These are phyloP conservation scores for Cladorhizidae sp. DNA, from an alignment of 37 sponge, comb jelly and placozoan species.

Conservation along the genomic window DNA sequence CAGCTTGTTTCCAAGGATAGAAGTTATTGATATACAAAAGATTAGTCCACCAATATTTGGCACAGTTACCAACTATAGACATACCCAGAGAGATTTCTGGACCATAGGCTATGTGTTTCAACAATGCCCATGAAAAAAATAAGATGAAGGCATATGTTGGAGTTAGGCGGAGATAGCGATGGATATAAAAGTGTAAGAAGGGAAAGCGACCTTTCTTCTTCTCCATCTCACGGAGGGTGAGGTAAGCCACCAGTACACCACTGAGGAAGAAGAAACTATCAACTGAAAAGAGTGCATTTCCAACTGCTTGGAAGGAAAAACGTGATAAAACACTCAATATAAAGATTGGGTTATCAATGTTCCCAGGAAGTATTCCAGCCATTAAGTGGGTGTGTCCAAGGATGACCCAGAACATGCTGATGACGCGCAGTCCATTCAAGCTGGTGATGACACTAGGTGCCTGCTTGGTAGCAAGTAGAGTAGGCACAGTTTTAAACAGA, in stretches of 20 bases:
- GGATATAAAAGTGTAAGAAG: no score
- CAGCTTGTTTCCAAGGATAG: no score
- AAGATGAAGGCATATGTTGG: conserved; percentile 66
- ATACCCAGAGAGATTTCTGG: background rate
- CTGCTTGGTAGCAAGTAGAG: conserved; percentile 55
- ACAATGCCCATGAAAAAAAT: conserved; percentile 55
- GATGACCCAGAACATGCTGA: conserved; percentile 90
- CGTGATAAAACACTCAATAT: background rate
- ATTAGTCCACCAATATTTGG: no score
- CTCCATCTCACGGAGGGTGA: no score
- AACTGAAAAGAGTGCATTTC: conserved; percentile 64
- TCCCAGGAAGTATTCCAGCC: background rate
- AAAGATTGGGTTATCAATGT: conserved; percentile 7
- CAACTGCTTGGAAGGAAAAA: conserved; percentile 46
- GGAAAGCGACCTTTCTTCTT: conserved; percentile 58
- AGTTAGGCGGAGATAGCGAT: conserved; percentile 73
- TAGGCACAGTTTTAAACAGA: conserved; percentile 56
- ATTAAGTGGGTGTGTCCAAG: conserved; percentile 48
- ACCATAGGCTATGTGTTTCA: conserved; percentile 13
- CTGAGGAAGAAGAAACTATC: conserved; percentile 81
- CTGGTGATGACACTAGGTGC: conserved; percentile 62
- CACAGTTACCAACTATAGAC: no score
- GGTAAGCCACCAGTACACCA: no score
- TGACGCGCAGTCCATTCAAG: conserved; percentile 75
- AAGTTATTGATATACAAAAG: no score